These are phyloP conservation scores for Amblyteles armatorius DNA, from an alignment of 2,888 invertebrate genomes.

Conservation along the genomic window DNA sequence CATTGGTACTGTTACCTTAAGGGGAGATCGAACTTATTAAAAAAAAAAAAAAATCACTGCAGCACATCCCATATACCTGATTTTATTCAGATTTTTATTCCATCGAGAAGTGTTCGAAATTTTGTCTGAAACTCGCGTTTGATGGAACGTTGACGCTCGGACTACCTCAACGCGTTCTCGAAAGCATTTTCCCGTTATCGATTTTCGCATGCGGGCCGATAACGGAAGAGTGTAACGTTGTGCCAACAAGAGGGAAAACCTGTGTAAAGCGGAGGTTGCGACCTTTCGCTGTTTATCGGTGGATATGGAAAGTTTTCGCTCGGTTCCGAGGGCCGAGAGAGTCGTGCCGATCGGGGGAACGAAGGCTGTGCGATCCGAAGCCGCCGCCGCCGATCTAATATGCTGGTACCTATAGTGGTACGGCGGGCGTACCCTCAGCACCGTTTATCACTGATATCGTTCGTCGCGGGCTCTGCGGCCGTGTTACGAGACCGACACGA, in stretches of 20 bases:
- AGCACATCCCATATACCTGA: too few relatives aligned
- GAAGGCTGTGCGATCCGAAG: conserved; percentile 38
- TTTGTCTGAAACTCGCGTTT: too few relatives aligned
- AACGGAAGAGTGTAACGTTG: not conserved
- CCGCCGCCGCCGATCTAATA: not conserved
- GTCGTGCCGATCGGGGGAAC: conserved; percentile 14
- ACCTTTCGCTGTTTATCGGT: not conserved
- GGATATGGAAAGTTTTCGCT: conserved; percentile 4
- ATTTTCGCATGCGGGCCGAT: not conserved
- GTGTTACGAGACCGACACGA: conserved; percentile 47
- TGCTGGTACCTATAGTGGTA: conserved; percentile 38
- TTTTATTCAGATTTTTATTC: too few relatives aligned
- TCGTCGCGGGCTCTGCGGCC: conserved; percentile 22
- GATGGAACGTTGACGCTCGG: too few relatives aligned
- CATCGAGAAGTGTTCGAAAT: too few relatives aligned
- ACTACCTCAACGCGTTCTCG: not conserved
- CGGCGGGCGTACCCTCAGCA: conserved; percentile 27
- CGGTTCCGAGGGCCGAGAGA: not conserved
- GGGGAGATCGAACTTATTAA: too few relatives aligned
- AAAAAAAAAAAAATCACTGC: too few relatives aligned
- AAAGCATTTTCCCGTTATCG: not conserved
- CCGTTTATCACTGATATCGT: conserved; percentile 59
- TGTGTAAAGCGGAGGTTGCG: not conserved
- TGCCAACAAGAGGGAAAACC: too few relatives aligned
- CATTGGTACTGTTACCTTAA: too few relatives aligned